phyloP scores from a whole-genome alignment of 2,888 invertebrate genomes.

The Pristionchus mayeri region DNA sequence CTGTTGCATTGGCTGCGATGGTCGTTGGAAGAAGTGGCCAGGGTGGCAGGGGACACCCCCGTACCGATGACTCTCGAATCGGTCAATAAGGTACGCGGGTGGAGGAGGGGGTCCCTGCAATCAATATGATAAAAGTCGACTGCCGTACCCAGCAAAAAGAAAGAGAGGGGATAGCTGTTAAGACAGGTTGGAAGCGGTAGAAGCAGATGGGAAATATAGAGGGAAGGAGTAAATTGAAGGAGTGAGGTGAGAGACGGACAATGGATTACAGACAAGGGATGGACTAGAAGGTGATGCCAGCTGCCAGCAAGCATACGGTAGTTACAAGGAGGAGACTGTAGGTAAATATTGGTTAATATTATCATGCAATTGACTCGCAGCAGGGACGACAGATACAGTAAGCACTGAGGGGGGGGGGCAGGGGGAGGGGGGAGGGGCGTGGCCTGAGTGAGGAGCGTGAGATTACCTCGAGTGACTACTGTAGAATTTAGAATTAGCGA shows the following conservation, averaged over 20 bases:
- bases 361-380: conserved; percentile 7
- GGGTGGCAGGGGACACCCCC: conserved; percentile 17
- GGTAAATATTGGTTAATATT: neutral
- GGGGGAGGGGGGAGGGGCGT: neutral
- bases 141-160: neutral
- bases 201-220: conserved; percentile 21
- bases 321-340: neutral
- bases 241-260: conserved; percentile 4
- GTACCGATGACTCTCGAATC: conserved; percentile 64
- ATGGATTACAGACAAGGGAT: neutral
- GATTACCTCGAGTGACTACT: conserved; percentile 55
- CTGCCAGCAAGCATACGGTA: neutral
- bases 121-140: neutral
- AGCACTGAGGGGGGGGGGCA: too few relatives aligned
- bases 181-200: neutral
- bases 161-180: neutral
- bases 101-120: conserved; percentile 55
- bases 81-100: conserved; percentile 60
- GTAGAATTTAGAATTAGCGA: conserved; percentile 58
- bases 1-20: conserved; percentile 52
- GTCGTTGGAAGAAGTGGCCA: conserved; percentile 43
- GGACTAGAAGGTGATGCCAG: conserved; percentile 3
- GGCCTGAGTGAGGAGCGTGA: neutral
- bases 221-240: conserved; percentile 22
- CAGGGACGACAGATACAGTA: neutral